Evolutionary conservation across 1,140 invertebrate species (phyloP), one percentile per base, ranked within the genome.

Genomic region (Drosophila lacteicornis): DNA sequence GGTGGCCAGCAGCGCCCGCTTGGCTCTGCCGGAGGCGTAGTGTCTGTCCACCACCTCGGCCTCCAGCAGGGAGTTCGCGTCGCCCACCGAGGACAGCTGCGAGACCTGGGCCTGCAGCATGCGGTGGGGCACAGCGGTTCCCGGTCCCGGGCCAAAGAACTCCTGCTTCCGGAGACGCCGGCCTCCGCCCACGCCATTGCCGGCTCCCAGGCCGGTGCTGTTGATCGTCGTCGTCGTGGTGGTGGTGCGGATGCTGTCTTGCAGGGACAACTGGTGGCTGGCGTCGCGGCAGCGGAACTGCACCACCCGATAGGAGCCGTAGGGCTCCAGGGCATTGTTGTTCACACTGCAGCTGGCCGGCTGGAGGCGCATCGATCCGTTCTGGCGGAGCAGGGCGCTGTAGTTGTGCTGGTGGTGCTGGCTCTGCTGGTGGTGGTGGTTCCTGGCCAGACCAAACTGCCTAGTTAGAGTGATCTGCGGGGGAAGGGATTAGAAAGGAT

Each of bases 281-380:
- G 83, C 80, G 33, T 91, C 88, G 9, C 81, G 83, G 53, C 82
- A 91, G 12, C 88, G 88, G 30, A 91, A 91, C 53, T 91, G 88
- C n/a, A 87, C 88, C 66, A 91, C 84, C 0, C 86, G 86, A 67
- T 91, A 91, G 27, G 91, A 92, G 15, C 86, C 82, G 22, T 82
- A 91, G 15, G 85, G 86, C 40, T 92, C 90, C 36, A 91, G 63
- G 13, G 90, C 92, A 69, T 92, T 92, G 46, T 91, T 92, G 67
- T 88, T 91, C 36, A 92, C 76, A 62, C 83, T 87, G 51, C 80
- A 85, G 12, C 67, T 88, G 13, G 77, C 76, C 0, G 91, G 81
- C 30, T 87, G 81, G 8, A 91, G 56, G 0, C 91, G 67, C 80
- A 91, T 80, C 38, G 91, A 91, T 2, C 91, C 91, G 25, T 91